phyloP scores from a whole-genome alignment of 2,797 vertebrate genomes.

The Alfaro cultratus region DNA sequence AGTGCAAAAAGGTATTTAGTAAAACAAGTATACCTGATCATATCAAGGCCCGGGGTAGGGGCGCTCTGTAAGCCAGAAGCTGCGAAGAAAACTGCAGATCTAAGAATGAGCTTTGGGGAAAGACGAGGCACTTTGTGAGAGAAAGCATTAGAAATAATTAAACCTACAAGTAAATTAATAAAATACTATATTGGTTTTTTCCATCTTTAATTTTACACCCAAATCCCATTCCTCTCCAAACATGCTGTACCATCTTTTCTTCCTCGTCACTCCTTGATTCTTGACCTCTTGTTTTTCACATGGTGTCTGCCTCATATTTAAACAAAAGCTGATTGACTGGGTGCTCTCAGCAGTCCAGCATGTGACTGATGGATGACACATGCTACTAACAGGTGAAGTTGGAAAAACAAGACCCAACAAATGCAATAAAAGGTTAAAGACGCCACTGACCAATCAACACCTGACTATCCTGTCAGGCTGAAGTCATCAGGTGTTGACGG shows the following conservation, averaged over 20 bases:
- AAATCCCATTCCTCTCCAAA: neutral
- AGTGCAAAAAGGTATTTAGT: too few species aligned
- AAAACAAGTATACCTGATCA: too few species aligned
- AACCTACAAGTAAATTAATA: neutral
- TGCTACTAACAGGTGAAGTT: slow-evolving; percentile 6
- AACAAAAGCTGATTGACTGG: neutral
- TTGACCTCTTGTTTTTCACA: neutral
- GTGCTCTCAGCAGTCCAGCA: neutral
- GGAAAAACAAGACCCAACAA: neutral
- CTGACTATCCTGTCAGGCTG: neutral
- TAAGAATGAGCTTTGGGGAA: too few species aligned
- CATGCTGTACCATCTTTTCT: neutral
- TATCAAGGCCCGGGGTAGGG: too few species aligned
- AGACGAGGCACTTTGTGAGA: too few species aligned
- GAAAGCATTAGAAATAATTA: neutral
- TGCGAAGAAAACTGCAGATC: too few species aligned
- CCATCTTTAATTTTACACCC: neutral
- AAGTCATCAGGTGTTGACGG: neutral
- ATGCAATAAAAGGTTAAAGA: neutral
- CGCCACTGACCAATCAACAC: slow-evolving; percentile 2
- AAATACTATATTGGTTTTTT: neutral
- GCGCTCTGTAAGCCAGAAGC: too few species aligned
- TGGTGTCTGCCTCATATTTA: neutral
- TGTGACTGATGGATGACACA: slow-evolving; percentile 1
- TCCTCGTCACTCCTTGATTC: neutral